phyloP scores from a whole-genome alignment of 2,888 invertebrate genomes.

The Drosophila nigritarsus region DNA sequence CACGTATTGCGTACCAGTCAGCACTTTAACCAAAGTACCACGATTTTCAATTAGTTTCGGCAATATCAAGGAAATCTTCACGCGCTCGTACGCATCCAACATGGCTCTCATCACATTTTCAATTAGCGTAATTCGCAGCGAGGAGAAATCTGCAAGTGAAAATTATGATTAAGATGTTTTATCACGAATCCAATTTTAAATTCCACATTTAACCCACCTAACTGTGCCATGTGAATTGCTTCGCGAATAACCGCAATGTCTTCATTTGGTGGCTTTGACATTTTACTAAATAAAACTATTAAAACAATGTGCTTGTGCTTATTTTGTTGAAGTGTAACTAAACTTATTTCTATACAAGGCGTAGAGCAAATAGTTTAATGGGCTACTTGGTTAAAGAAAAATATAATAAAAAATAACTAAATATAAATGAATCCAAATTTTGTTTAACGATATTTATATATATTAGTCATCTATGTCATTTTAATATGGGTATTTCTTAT shows the following conservation, averaged over 20 bases:
- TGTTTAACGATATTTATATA: background rate
- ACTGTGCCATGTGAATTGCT: slow-evolving; percentile 6
- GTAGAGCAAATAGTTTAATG: no score
- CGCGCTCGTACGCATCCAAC: slow-evolving; percentile 45
- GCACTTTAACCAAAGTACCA: background rate
- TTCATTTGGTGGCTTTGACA: background rate
- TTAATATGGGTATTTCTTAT: background rate
- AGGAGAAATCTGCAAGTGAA: slow-evolving; percentile 46
- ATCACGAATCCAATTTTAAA: background rate
- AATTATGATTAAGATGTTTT: background rate
- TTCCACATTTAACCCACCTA: slow-evolving; percentile 11
- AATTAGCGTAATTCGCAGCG: slow-evolving; percentile 42
- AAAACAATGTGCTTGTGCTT: background rate
- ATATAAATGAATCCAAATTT: background rate
- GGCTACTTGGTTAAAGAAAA: slow-evolving; percentile 6
- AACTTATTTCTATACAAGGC: background rate
- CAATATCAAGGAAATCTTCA: slow-evolving; percentile 62
- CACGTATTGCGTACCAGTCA: slow-evolving; percentile 42
- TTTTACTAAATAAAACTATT: background rate
- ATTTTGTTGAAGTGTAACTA: background rate
- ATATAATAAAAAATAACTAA: background rate
- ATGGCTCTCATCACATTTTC: slow-evolving; percentile 37
- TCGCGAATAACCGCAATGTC: background rate
- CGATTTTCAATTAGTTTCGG: slow-evolving; percentile 53
- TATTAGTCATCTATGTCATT: no score